Percentiles rank a stretch among this genome's conserved stretches.
Conservation (phyloP, 2,888 invertebrate species). For the Venusia cambrica region DNA sequence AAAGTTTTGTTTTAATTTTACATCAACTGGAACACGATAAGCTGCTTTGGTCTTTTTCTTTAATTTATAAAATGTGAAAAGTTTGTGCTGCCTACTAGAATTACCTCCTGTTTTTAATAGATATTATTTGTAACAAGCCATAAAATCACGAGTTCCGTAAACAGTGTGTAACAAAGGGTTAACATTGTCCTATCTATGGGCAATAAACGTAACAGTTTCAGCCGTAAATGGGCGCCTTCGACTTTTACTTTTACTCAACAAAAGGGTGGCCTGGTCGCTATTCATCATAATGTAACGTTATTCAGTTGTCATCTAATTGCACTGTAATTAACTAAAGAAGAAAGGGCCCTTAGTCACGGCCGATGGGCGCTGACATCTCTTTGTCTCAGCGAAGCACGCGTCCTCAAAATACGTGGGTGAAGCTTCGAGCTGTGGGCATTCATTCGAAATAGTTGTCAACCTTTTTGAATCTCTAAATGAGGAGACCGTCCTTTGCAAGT, state of each 20-base stretch:
- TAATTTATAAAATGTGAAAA: no score
- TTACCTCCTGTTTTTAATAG: conserved; percentile 6
- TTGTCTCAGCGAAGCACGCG: conserved; percentile 50
- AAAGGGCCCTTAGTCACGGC: conserved; percentile 41
- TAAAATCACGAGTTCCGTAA: conserved; percentile 20
- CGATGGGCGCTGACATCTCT: conserved; percentile 27
- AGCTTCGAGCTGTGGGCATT: conserved; percentile 19
- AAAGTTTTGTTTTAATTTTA: conserved; percentile 5
- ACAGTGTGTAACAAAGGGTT: conserved; percentile 22
- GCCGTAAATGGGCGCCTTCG: conserved; percentile 41
- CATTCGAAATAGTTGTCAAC: conserved; percentile 16
- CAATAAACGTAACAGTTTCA: conserved; percentile 35
- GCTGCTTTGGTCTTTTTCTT: no score
- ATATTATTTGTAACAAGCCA: conserved; percentile 16
- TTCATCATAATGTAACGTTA: conserved; percentile 54
- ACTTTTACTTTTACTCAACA: conserved; percentile 67
- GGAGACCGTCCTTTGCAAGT: conserved; percentile 17
- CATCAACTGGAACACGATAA: conserved; percentile 6
- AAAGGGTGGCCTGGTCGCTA: conserved; percentile 40
- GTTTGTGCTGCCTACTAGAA: no score
- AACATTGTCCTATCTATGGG: conserved; percentile 31
- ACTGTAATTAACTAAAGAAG: conserved; percentile 43
- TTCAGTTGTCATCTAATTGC: conserved; percentile 55
- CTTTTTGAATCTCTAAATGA: conserved; percentile 19
- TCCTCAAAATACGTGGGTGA: conserved; percentile 32